Percentiles rank a stretch among this genome's conserved stretches.
Conservation (phyloP, 1,140 invertebrate species). For the Acromyrmex heyeri region DNA sequence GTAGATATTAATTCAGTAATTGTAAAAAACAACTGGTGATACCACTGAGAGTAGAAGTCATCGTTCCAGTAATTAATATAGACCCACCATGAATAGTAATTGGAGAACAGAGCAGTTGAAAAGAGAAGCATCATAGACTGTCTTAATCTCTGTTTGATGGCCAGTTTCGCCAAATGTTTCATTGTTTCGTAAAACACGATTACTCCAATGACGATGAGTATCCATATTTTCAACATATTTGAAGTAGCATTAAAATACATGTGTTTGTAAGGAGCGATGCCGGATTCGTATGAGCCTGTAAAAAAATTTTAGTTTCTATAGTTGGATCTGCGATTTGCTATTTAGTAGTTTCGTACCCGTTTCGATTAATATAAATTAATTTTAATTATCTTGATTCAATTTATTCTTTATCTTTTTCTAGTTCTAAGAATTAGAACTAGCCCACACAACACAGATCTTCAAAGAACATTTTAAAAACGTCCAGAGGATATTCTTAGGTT, state of each 20-base stretch:
- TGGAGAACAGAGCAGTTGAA: conserved; percentile 91
- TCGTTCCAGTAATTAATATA: conserved; percentile 95
- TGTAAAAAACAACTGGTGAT: conserved; percentile 92
- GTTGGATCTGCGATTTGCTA: too few species aligned
- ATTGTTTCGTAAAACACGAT: conserved; percentile 91
- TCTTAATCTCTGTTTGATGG: conserved; percentile 88
- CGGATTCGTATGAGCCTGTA: conserved; percentile 91
- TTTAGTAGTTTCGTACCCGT: neutral
- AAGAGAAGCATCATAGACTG: conserved; percentile 91
- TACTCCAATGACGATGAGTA: conserved; percentile 89
- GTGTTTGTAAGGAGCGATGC: conserved; percentile 92
- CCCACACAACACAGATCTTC: too few species aligned
- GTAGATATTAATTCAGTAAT: conserved; percentile 92
- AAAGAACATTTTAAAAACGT: too few species aligned
- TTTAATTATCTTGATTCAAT: too few species aligned
- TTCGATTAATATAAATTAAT: too few species aligned
- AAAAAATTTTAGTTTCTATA: conserved; percentile 69
- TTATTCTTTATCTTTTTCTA: too few species aligned
- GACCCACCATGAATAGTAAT: conserved; percentile 95
- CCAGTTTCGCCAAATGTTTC: conserved; percentile 89
- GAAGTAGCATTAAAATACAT: conserved; percentile 94
- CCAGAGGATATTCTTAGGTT: too few species aligned
- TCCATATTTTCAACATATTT: conserved; percentile 93
- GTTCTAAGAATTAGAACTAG: too few species aligned
- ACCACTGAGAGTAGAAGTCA: conserved; percentile 92